Base-by-base conservation (phyloP, 1,140 invertebrate species). In the Lepidurus couesii region DNA sequence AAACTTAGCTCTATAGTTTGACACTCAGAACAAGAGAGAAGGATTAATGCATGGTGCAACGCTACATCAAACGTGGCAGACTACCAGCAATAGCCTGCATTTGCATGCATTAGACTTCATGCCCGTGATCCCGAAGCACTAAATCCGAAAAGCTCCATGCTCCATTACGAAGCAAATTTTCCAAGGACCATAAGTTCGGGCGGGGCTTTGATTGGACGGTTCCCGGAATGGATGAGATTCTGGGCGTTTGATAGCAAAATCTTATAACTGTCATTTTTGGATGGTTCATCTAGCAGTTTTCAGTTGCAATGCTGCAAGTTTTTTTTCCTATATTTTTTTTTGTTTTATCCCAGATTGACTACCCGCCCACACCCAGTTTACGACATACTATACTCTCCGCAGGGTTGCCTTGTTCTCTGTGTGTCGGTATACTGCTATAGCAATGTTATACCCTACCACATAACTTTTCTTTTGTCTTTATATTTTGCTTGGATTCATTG, bases 221-320 rank as follows among this genome's bases (percentile, higher is more conserved):
- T 65, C 53, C 9, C 4, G 53, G 53, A 21, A 16, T 11, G 45
- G 13, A 21, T n/a, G 53, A 21, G 21, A 65, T n/a, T 21, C 53
- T 65, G 16, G 53, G 53, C 16, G 21, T 65, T 65, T 65, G 53
- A 65, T 65, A 65, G 53, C 53, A 65, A 65, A 65, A 65, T 65
- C 53, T 34, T 21, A 65, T 65, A 65, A 13, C 53, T 65, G 53
- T 65, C 53, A 65, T 65, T 65, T 65, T 65, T 65, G 13, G 53
- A 65, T n/a, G 53, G 53, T 65, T 65, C 53, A 65, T 65, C 6
- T 21, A n/a, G 53, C 53, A 65, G 53, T 65, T 65, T 13, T 65
- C 53, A 65, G 53, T 65, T 65, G 53, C 53, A 65, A 65, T 65
- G 53, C 53, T 65, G 53, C 53, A 65, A 65, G 16, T 65, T 65